Conservation (phyloP, 2,888 invertebrate species). For the Hypsopygia costalis region DNA sequence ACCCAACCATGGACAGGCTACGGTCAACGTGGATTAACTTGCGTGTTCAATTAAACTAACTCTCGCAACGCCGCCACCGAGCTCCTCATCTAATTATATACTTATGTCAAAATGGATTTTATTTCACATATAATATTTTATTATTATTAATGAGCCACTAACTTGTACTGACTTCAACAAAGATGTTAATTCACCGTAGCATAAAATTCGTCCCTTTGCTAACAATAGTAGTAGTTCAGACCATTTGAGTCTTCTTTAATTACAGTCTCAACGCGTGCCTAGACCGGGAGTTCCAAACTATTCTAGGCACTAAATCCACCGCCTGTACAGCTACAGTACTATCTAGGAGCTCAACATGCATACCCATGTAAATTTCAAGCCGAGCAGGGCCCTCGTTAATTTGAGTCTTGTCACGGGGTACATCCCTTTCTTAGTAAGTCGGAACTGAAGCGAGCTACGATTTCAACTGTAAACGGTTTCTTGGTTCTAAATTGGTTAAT, state of each 20-base stretch:
- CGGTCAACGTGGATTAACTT: too few relatives aligned
- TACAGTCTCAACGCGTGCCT: slow-evolving; percentile 7
- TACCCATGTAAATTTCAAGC: slow-evolving; percentile 71
- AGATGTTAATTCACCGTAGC: too few relatives aligned
- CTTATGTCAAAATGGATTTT: too few relatives aligned
- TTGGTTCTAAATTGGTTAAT: slow-evolving; percentile 45
- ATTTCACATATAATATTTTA: too few relatives aligned
- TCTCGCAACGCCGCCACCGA: too few relatives aligned
- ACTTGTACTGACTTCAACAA: too few relatives aligned
- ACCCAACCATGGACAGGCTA: too few relatives aligned
- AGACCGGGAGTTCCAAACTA: slow-evolving; percentile 60
- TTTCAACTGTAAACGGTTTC: slow-evolving; percentile 42
- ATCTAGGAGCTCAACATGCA: slow-evolving; percentile 58
- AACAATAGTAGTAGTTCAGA: not conserved
- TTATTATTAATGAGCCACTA: too few relatives aligned
- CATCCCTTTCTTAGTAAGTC: slow-evolving; percentile 72
- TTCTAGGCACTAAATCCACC: slow-evolving; percentile 66
- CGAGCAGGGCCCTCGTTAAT: slow-evolving; percentile 64
- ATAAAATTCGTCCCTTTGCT: too few relatives aligned
- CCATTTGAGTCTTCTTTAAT: slow-evolving; percentile 4
- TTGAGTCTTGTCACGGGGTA: slow-evolving; percentile 64
- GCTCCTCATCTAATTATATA: too few relatives aligned
- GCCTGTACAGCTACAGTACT: slow-evolving; percentile 49
- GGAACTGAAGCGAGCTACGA: not conserved
- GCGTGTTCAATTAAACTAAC: too few relatives aligned